Percentiles rank a stretch among this genome's conserved stretches.
These are phyloP conservation scores for Ophion ellenae DNA, from an alignment of 2,888 invertebrate genomes.

Conservation along the genomic window DNA sequence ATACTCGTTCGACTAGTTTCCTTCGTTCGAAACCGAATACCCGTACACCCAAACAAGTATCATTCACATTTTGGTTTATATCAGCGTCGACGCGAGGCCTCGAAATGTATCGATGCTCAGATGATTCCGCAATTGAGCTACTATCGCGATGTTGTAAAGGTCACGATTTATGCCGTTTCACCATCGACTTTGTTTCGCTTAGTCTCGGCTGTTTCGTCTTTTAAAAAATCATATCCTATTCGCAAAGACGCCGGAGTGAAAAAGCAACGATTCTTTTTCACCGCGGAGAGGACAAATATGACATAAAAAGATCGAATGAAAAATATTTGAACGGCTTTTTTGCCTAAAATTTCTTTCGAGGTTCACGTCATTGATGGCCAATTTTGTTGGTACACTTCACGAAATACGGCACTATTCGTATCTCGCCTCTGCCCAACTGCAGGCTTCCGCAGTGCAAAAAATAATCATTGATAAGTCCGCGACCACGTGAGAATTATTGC, in stretches of 20 bases:
- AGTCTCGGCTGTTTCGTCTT: background rate
- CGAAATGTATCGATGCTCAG: conserved; percentile 1
- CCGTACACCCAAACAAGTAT: conserved; percentile 17
- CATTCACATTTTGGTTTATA: conserved; percentile 15
- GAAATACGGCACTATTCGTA: background rate
- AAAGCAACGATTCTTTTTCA: background rate
- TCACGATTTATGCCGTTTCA: conserved; percentile 16
- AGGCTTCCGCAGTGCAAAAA: background rate
- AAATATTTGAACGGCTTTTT: background rate
- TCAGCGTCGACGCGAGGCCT: background rate
- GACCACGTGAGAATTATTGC: background rate
- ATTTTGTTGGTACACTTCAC: background rate
- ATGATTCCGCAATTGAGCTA: background rate
- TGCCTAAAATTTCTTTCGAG: background rate
- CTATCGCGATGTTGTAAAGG: background rate
- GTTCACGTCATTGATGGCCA: background rate
- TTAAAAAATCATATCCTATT: background rate
- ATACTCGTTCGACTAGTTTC: conserved; percentile 40
- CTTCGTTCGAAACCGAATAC: conserved; percentile 8
- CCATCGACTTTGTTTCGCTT: background rate
- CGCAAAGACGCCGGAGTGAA: background rate
- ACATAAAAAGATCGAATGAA: background rate
- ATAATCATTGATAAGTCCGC: background rate
- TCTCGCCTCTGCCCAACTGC: background rate
- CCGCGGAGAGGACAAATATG: background rate